These are phyloP conservation scores for Oscheius myriophilus DNA, from an alignment of 2,888 invertebrate species.

Conservation along the genomic window DNA sequence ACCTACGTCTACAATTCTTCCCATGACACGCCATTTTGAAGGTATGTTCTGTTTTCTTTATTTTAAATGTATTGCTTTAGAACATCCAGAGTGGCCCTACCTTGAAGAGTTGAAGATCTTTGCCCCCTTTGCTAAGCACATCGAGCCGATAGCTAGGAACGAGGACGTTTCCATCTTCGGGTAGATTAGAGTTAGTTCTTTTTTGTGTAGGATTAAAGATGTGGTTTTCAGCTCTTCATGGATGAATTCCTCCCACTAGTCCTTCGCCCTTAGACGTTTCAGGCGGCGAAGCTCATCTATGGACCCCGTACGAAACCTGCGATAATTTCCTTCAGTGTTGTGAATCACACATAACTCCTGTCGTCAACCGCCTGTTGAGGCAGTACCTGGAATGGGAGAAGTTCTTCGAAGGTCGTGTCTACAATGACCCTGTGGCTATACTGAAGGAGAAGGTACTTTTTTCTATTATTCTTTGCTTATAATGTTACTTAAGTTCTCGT, in stretches of 20 bases:
- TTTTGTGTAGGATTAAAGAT: not conserved
- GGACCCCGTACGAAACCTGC: conserved; percentile 40
- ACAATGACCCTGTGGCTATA: conserved; percentile 53
- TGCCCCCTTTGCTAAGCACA: conserved; percentile 1
- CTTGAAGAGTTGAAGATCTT: conserved; percentile 15
- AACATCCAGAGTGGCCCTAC: conserved; percentile 11
- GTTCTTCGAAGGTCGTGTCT: conserved; percentile 54
- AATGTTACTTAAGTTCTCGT: conserved; percentile 36
- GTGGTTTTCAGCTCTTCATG: conserved; percentile 21
- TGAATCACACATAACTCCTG: conserved; percentile 30
- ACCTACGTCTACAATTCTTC: conserved; percentile 89
- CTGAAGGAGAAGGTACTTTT: conserved; percentile 42
- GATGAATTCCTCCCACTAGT: conserved; percentile 22
- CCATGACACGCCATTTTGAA: conserved; percentile 90
- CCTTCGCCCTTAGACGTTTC: conserved; percentile 26
- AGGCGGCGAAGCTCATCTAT: conserved; percentile 34
- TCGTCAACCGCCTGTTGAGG: conserved; percentile 45
- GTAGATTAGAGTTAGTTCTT: not conserved
- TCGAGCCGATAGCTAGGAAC: conserved; percentile 7
- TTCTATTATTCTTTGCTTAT: conserved; percentile 3
- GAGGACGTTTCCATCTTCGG: conserved; percentile 10
- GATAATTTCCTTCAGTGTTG: conserved; percentile 9
- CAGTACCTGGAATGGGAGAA: conserved; percentile 52
- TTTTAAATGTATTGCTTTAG: not conserved
- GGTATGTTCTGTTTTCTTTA: conserved; percentile 62